Conservation (phyloP, 2,888 invertebrate species). For the Argyra leucocephala region DNA sequence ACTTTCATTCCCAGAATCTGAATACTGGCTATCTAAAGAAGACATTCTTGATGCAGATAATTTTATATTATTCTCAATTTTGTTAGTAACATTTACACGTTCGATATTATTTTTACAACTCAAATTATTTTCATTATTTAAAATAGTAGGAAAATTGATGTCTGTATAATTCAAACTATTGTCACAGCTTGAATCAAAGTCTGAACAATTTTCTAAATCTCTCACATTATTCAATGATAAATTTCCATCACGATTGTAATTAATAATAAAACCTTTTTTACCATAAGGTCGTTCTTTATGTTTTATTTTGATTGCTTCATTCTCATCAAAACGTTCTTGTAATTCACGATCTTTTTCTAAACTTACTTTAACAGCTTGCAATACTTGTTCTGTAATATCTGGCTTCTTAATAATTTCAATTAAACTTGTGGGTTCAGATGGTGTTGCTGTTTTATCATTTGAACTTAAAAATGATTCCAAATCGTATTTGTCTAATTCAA, state of each 20-base stretch:
- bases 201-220: constrained; percentile 41
- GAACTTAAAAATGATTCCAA: constrained; percentile 10
- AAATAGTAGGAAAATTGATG: constrained; percentile 27
- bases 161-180: constrained; percentile 42
- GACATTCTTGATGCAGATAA: constrained; percentile 17
- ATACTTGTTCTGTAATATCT: constrained; percentile 32
- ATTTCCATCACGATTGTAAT: constrained; percentile 37
- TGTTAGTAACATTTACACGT: not conserved
- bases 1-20: constrained; percentile 16
- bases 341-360: constrained; percentile 26
- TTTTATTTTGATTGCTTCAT: constrained; percentile 25
- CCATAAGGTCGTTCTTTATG: constrained; percentile 34
- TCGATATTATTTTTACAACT: constrained; percentile 12
- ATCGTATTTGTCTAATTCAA: constrained; percentile 8
- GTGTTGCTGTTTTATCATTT: constrained; percentile 20
- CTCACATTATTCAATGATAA: constrained; percentile 39
- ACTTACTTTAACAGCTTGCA: constrained; percentile 35
- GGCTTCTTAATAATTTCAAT: constrained; percentile 19
- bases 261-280: constrained; percentile 41
- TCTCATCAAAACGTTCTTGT: constrained; percentile 14
- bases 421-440: constrained; percentile 21
- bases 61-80: constrained; percentile 10
- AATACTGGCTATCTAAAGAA: constrained; percentile 20
- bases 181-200: constrained; percentile 43
- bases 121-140: not conserved